phyloP scores from a whole-genome alignment of 2,888 invertebrate species.

The Teleiodes luculella region DNA sequence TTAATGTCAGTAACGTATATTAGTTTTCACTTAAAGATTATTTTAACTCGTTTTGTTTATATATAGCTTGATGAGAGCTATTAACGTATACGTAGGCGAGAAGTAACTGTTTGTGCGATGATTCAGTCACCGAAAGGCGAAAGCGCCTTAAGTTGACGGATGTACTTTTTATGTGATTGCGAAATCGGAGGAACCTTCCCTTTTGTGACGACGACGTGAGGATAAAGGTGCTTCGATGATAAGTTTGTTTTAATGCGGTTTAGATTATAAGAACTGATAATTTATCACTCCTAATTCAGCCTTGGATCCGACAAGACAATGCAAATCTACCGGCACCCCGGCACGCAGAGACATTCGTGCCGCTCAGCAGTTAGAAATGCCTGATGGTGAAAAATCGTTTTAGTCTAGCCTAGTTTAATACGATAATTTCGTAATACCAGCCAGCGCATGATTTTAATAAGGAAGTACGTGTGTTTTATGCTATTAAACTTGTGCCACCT shows the following conservation, averaged over 20 bases:
- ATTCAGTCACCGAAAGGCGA: not conserved
- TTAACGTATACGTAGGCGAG: not conserved
- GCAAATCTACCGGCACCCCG: constrained; percentile 25
- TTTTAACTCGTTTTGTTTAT: not conserved
- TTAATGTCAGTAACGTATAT: not conserved
- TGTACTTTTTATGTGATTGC: not conserved
- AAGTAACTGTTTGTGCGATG: not conserved
- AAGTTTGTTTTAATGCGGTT: constrained; percentile 15
- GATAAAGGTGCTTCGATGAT: not conserved
- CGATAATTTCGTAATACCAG: constrained; percentile 1
- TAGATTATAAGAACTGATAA: constrained; percentile 12
- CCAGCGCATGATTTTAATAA: constrained; percentile 13
- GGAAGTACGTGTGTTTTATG: constrained; percentile 12
- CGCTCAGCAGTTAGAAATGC: constrained; percentile 18
- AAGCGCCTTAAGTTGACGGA: not conserved
- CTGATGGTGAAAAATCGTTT: constrained; percentile 1
- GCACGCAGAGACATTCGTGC: constrained; percentile 39
- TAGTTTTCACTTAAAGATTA: constrained; percentile 1
- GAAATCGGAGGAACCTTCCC: too few species aligned
- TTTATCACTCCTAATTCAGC: constrained; percentile 25
- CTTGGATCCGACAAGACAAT: constrained; percentile 33
- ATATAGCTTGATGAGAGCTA: not conserved
- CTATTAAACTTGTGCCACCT: constrained; percentile 23
- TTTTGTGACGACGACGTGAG: not conserved
- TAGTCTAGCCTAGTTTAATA: not conserved